A percentile compares a stretch with the other conserved stretches of the same genome.
phyloP scores from a whole-genome alignment of 2,797 vertebrate species.

The Notolabrus celidotus region DNA sequence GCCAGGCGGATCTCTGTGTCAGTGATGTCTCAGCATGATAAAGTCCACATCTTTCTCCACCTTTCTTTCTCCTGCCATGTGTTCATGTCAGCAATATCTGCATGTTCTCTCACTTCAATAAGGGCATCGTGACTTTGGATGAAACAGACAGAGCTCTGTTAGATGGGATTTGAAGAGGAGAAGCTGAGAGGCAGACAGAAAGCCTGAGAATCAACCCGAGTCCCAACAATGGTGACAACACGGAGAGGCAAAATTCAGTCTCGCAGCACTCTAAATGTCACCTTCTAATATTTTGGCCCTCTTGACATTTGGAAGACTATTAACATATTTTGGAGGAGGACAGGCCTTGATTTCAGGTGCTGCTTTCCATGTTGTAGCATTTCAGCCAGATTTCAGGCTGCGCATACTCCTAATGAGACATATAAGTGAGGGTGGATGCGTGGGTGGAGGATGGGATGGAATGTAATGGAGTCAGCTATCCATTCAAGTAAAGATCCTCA shows the following conservation, averaged over 20 bases:
- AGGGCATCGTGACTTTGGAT: slow-evolving; percentile 16
- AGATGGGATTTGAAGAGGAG: slow-evolving; percentile 4
- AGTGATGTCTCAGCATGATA: not conserved
- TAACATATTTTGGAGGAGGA: slow-evolving; percentile 54
- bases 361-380: slow-evolving; percentile 16
- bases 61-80: slow-evolving; percentile 17
- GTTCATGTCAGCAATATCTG: slow-evolving; percentile 11
- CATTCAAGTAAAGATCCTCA: not conserved
- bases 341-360: slow-evolving; percentile 27
- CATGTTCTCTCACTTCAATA: slow-evolving; percentile 9
- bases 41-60: slow-evolving; percentile 26
- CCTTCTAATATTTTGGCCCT: slow-evolving; percentile 37
- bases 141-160: not conserved
- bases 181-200: slow-evolving; percentile 26
- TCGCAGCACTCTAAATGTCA: slow-evolving; percentile 52
- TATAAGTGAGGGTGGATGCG: not conserved
- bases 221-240: slow-evolving; percentile 15
- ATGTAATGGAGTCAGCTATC: not conserved
- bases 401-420: slow-evolving; percentile 22
- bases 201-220: slow-evolving; percentile 63
- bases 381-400: not conserved
- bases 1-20: slow-evolving; percentile 1
- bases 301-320: slow-evolving; percentile 61
- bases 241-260: slow-evolving; percentile 4
- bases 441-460: not conserved